Percentiles rank a stretch among this genome's conserved stretches.
Evolutionary conservation across 1,140 invertebrate species (phyloP).

Genomic region (Bombus superbus): DNA sequence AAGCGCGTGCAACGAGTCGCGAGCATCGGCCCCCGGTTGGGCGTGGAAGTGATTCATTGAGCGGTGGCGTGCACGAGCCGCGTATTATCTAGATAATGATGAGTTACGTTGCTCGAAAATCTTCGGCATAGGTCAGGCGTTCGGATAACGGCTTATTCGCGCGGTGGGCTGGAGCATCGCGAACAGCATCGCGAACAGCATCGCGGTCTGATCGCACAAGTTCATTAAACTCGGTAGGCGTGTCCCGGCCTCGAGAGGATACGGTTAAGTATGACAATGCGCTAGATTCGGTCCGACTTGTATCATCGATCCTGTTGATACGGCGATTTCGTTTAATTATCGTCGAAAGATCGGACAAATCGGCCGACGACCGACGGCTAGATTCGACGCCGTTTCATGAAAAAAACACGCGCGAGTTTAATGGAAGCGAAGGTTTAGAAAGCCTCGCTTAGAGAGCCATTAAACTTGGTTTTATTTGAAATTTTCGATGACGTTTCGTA

Average conservation of each 20-base stretch:
- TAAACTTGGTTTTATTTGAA: neutral
- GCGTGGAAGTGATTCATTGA: conserved; percentile 54
- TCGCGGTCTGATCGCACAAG: conserved; percentile 63
- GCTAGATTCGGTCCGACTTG: conserved; percentile 51
- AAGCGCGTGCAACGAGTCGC: conserved; percentile 24
- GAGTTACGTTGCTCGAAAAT: conserved; percentile 59
- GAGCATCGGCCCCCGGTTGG: conserved; percentile 6
- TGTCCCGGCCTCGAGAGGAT: conserved; percentile 48
- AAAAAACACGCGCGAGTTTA: no score
- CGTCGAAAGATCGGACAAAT: neutral
- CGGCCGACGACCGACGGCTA: no score
- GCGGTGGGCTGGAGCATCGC: conserved; percentile 32
- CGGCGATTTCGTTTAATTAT: neutral
- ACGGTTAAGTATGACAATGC: conserved; percentile 60
- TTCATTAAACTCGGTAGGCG: conserved; percentile 69
- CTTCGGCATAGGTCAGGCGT: conserved; percentile 56
- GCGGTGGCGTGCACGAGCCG: conserved; percentile 33
- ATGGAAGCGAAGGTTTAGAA: no score
- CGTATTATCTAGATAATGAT: conserved; percentile 54
- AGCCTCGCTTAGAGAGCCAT: no score
- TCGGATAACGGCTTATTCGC: conserved; percentile 66
- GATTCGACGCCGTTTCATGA: neutral
- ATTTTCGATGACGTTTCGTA: neutral
- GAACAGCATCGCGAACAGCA: conserved; percentile 7
- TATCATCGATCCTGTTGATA: neutral